Percentiles rank a stretch among this genome's conserved stretches.
phyloP scores from a whole-genome alignment of 2,113 vertebrate genomes.

The Xyrauchen texanus region DNA sequence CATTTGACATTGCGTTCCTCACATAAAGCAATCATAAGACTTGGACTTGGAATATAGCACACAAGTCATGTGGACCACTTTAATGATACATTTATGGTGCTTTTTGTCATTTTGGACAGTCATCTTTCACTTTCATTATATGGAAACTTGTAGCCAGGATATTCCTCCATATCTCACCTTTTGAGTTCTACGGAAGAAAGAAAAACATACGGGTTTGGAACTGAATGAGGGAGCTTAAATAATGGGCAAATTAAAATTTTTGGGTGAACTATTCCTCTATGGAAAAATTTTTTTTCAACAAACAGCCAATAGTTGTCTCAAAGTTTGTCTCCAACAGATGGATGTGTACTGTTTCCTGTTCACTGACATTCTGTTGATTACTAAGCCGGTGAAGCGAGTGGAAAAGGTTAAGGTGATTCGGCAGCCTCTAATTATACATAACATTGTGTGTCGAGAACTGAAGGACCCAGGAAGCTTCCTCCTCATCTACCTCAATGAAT shows the following conservation, averaged over 20 bases:
- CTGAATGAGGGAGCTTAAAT: too few relatives aligned
- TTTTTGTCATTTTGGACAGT: too few relatives aligned
- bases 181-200: too few relatives aligned
- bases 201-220: too few relatives aligned
- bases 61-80: too few relatives aligned
- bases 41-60: too few relatives aligned
- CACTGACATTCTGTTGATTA: conserved; percentile 91
- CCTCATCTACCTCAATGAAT: conserved; percentile 94
- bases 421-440: conserved; percentile 89
- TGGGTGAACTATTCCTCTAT: conserved; percentile 8
- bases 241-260: not conserved
- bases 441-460: conserved; percentile 88
- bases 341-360: conserved; percentile 97
- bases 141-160: too few relatives aligned
- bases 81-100: too few relatives aligned
- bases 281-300: not conserved
- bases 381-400: conserved; percentile 88
- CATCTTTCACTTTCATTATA: too few relatives aligned
- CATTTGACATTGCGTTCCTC: too few relatives aligned
- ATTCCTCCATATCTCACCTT: too few relatives aligned
- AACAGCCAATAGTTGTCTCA: conserved; percentile 17
- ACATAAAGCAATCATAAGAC: too few relatives aligned
- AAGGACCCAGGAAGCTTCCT: conserved; percentile 91
- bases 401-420: conserved; percentile 91
- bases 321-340: conserved; percentile 73